A percentile compares a stretch with the other conserved stretches of the same genome.
These are phyloP conservation scores for Drosophila affinis DNA, from an alignment of 2,888 invertebrate genomes.

Conservation along the genomic window DNA sequence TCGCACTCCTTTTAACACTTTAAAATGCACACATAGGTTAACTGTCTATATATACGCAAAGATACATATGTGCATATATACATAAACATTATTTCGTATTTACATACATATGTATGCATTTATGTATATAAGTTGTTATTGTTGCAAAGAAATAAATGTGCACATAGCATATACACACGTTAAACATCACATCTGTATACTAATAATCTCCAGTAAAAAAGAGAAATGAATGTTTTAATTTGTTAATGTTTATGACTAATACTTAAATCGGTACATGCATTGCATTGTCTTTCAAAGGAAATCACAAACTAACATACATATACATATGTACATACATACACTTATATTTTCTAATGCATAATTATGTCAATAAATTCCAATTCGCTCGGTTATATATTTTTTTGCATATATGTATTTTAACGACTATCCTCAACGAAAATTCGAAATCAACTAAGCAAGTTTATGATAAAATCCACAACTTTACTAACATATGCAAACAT, in stretches of 20 bases:
- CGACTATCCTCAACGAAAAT: slow-evolving; percentile 3
- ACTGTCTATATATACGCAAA: not conserved
- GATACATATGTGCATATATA: rapidly evolving
- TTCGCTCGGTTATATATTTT: slow-evolving; percentile 7
- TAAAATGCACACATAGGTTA: not conserved
- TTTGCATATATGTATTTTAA: not conserved
- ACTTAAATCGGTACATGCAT: not conserved
- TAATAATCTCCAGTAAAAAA: not conserved
- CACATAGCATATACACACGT: not conserved
- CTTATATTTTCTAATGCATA: not conserved
- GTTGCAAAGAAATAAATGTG: not conserved
- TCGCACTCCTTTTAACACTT: not conserved
- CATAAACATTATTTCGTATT: not conserved
- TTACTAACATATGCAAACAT: not conserved
- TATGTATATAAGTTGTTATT: not conserved
- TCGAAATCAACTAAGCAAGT: slow-evolving; percentile 10
- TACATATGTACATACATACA: not conserved
- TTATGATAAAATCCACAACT: slow-evolving; percentile 6
- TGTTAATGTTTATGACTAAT: not conserved
- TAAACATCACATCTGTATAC: not conserved
- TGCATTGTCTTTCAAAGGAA: not conserved
- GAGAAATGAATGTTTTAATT: not conserved
- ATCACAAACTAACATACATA: not conserved
- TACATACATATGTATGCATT: not conserved
- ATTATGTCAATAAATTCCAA: slow-evolving; percentile 1